Conservation (phyloP, 2,797 vertebrate species). For the Bradypodion pumilum region DNA sequence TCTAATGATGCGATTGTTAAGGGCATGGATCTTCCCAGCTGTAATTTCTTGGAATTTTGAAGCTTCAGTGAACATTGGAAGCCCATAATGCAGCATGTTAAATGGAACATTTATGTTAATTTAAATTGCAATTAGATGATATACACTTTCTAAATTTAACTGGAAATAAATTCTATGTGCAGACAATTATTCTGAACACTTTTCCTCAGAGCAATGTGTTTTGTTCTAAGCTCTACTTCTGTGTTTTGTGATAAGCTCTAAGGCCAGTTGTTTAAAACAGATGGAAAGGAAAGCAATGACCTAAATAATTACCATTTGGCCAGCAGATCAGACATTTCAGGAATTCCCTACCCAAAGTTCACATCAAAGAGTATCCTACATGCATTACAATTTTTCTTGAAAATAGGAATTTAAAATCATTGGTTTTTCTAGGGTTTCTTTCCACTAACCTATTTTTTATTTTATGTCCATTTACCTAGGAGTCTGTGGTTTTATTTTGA, state of each 20-base stretch:
- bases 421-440: background rate
- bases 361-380: conserved; percentile 26
- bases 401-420: conserved; percentile 2
- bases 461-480: background rate
- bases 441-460: background rate
- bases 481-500: conserved; percentile 14
- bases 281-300: background rate
- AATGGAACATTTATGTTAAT: background rate
- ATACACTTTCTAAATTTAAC: background rate
- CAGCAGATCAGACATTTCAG: background rate
- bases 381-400: conserved; percentile 31
- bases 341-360: conserved; percentile 11
- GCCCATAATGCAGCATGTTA: background rate
- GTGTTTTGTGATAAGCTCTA: background rate
- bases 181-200: background rate
- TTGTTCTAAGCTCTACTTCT: background rate
- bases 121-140: background rate
- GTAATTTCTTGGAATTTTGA: background rate
- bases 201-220: background rate
- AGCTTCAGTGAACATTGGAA: background rate
- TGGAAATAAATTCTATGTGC: background rate
- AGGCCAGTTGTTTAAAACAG: background rate
- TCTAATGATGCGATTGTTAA: background rate
- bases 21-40: background rate
- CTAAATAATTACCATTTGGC: background rate